These are phyloP conservation scores for Gymnodraco acuticeps DNA, from an alignment of 2,797 vertebrate species.

Conservation along the genomic window DNA sequence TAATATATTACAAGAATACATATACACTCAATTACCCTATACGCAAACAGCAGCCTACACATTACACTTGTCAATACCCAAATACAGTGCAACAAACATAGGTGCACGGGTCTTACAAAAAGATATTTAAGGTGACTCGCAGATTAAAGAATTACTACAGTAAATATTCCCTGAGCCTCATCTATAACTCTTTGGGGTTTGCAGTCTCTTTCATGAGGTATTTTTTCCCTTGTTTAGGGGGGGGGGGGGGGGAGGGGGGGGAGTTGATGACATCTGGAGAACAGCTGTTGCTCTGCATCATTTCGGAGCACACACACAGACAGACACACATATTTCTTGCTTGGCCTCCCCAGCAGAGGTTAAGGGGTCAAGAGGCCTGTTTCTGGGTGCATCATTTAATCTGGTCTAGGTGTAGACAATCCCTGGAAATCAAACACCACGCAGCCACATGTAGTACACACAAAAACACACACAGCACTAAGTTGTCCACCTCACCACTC, in stretches of 20 bases:
- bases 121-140: not conserved
- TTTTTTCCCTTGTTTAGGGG: constrained; percentile 15
- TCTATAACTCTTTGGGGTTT: constrained; percentile 14
- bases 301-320: not conserved
- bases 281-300: constrained; percentile 78
- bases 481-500: too few relatives aligned
- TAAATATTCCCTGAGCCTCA: constrained; percentile 15
- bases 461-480: too few relatives aligned
- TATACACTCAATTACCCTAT: too few relatives aligned
- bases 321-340: constrained; percentile 38
- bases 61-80: not conserved
- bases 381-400: constrained; percentile 69
- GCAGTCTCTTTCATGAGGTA: constrained; percentile 35
- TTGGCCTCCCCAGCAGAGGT: constrained; percentile 52
- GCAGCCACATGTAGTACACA: too few relatives aligned
- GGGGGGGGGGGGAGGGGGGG: constrained; percentile 13
- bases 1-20: too few relatives aligned
- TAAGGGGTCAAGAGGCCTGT: constrained; percentile 63
- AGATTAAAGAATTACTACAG: constrained; percentile 8
- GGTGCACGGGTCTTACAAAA: not conserved
- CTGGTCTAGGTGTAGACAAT: constrained; percentile 59
- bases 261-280: constrained; percentile 74
- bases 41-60: not conserved
- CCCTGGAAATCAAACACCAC: constrained; percentile 72
- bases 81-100: not conserved